Base-by-base conservation (phyloP, 2,888 invertebrate species). In the Neoscelio sp. region DNA sequence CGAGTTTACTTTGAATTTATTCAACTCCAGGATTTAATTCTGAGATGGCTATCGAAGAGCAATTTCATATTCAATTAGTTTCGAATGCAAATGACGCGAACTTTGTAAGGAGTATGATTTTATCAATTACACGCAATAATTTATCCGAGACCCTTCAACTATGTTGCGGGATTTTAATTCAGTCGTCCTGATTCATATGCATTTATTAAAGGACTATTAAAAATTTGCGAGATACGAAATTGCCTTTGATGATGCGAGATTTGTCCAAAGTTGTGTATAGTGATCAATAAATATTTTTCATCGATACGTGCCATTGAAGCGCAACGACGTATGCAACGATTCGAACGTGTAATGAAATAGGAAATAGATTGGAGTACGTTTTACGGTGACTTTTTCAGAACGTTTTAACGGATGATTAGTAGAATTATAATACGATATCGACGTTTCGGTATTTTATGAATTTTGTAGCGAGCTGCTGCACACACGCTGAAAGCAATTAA, bases 1-100 rank as follows among this genome's bases (percentile, higher is more conserved):
- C 6, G 48, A 64, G 62, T 56, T 73, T 42, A 54, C 33, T 54
- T 46, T 5, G 7, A 54, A 54, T 73, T 62, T 64, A 64, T 64
- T 35, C 20, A 35, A 10, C 26, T 15, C 7, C 50, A 20, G 23
- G 17, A 26, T 38, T 65, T 17, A 10, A n/a, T 70, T 58, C 30
- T 30, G 15, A 30, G 15, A 64, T 18, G 62, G 38, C 26, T 58
- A 56, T 56, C 56, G 30, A 26, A 33, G 20, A 3, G 44, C 20
- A 52, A 65, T 56, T 73, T 73, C 23, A 35, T 13, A 64, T 73
- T 64, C 56, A 73, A 73, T 73, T 73, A 56, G 56, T 62, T 73
- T 73, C 23, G 17, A 13, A 73, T 73, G 73, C 56, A 56, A 73
- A 73, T 73, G 56, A 8, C 33, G 30, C 48, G 48, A 73, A 73